Evolutionary conservation across 2,888 invertebrate species (phyloP), one percentile per base, ranked within the genome.

Genomic region (Podabrus alpinus): DNA sequence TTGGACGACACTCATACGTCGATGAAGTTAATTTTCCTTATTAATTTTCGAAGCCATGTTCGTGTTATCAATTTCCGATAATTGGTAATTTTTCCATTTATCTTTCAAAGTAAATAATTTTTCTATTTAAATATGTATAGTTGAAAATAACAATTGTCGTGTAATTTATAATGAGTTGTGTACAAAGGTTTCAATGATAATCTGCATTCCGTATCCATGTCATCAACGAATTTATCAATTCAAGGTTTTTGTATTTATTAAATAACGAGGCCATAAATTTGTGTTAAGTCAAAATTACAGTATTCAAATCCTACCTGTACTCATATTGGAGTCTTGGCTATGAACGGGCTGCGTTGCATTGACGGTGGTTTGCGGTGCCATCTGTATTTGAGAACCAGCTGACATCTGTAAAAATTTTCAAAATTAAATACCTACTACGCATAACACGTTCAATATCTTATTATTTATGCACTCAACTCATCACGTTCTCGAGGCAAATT

Each of bases 271-370:
- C n/a, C 45, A 45, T 45, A n/a, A 45, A 45, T 45, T 45, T 7
- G 45, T 45, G 45, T 45, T n/a, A 45, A 45, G 45, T 45, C 45
- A 45, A 45, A 45, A 45, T 45, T 45, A 45, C 45, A 45, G 45
- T n/a, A 45, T 45, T 45, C 3, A 45, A 15, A 21, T 89, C 89
- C 91, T 90, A 95, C 94, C 94, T 92, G 96, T 96, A 93, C 97
- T 97, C 94, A 97, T 95, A 92, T 97, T 97, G 90, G 97, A 97
- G 93, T 97, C 97, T 91, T 96, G 96, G 93, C 93, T 96, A 92
- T 95, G 94, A 90, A 92, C 92, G 90, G 94, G 92, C 91, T 94
- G 94, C 88, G 90, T 89, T 87, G 93, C 92, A 92, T 92, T 93
- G 91, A 94, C 92, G 89, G 94, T 94, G 89, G 95, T 94, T 92